These are phyloP conservation scores for Sceloporus tristichus DNA, from an alignment of 2,113 vertebrate species.

Conservation along the genomic window DNA sequence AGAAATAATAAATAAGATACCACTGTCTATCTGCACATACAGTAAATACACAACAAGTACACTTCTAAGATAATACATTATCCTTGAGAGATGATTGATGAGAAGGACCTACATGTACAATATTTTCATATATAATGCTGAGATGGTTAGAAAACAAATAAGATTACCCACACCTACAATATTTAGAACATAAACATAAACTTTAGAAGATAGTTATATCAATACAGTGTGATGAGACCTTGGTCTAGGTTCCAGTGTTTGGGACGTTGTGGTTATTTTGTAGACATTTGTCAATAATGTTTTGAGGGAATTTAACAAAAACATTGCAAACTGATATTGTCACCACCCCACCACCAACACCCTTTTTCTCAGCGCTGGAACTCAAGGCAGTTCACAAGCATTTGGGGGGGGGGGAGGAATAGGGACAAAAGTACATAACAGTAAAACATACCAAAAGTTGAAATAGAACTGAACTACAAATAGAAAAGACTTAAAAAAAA, in stretches of 20 bases:
- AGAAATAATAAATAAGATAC: neutral
- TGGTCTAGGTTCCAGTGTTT: neutral
- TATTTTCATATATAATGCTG: neutral
- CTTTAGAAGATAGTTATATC: no score
- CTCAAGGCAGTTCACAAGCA: no score
- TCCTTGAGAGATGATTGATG: neutral
- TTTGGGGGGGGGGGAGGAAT: no score
- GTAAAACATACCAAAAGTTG: no score
- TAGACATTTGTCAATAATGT: neutral
- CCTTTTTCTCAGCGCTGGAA: no score
- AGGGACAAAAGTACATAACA: no score
- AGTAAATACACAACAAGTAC: neutral
- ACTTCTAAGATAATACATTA: neutral
- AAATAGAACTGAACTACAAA: no score
- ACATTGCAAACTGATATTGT: neutral
- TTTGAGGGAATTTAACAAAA: neutral
- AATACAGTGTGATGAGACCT: neutral
- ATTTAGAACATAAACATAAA: neutral
- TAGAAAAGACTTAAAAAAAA: no score
- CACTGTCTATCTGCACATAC: neutral
- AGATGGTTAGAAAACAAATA: neutral
- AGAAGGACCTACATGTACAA: neutral
- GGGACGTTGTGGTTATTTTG: neutral
- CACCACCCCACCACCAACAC: no score
- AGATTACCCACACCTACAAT: neutral